Conservation (phyloP, 2,113 vertebrate species). For the Cheilinus undulatus region DNA sequence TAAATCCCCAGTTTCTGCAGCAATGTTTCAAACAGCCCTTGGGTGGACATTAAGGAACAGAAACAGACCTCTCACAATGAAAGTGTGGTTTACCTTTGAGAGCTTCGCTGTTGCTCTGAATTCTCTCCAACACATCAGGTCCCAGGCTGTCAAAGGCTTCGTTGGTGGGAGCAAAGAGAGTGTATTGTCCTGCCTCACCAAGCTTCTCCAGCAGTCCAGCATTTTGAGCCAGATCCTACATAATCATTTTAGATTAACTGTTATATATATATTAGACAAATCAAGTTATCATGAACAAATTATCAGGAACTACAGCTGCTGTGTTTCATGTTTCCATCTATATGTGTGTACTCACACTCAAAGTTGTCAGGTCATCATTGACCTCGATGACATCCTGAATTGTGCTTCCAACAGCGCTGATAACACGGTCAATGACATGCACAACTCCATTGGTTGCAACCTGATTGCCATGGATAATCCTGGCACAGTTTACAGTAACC, state of each 20-base stretch:
- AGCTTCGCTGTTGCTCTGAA: slow-evolving; percentile 89
- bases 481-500: slow-evolving; percentile 97
- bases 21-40: slow-evolving; percentile 25
- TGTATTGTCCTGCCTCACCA: slow-evolving; percentile 90
- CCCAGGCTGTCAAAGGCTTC: slow-evolving; percentile 92
- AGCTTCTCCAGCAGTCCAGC: slow-evolving; percentile 88
- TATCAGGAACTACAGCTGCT: neutral
- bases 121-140: slow-evolving; percentile 86
- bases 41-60: slow-evolving; percentile 14
- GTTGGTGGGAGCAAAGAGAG: slow-evolving; percentile 96
- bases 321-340: neutral
- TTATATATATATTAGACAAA: too few species aligned
- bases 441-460: slow-evolving; percentile 97
- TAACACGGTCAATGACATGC: slow-evolving; percentile 94
- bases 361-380: slow-evolving; percentile 89
- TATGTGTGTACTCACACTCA: slow-evolving; percentile 78
- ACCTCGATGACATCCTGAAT: slow-evolving; percentile 90
- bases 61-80: neutral
- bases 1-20: neutral
- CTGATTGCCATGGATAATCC: slow-evolving; percentile 95
- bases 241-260: neutral
- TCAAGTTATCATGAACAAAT: too few species aligned
- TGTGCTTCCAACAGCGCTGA: slow-evolving; percentile 88
- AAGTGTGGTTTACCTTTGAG: slow-evolving; percentile 87
- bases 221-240: slow-evolving; percentile 85